A percentile compares a stretch with the other conserved stretches of the same genome.
phyloP scores from a whole-genome alignment of 2,888 invertebrate genomes.

The Iphiclides podalirius region DNA sequence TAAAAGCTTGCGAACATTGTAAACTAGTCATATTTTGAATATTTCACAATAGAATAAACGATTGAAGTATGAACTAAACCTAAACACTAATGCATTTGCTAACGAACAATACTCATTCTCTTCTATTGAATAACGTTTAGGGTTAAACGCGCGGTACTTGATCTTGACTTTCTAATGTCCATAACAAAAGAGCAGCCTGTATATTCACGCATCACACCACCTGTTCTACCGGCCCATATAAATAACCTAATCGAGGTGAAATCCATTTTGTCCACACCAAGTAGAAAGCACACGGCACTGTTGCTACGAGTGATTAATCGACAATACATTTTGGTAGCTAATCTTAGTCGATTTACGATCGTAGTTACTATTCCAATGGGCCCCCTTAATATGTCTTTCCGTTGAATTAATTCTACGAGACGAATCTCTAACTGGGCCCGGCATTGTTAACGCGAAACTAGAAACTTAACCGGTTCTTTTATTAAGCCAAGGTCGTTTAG shows the following conservation, averaged over 20 bases:
- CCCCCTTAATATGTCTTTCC: background rate
- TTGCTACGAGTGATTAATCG: slow-evolving; percentile 40
- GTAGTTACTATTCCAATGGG: slow-evolving; percentile 27
- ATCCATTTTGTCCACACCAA: slow-evolving; percentile 64
- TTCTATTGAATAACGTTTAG: no score
- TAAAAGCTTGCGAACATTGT: no score
- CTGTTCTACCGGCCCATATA: slow-evolving; percentile 59
- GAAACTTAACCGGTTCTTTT: slow-evolving; percentile 21
- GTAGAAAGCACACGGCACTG: slow-evolving; percentile 49
- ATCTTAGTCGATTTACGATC: slow-evolving; percentile 56
- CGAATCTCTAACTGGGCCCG: slow-evolving; percentile 28
- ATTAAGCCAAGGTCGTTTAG: slow-evolving; percentile 21
- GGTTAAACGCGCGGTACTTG: no score
- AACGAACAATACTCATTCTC: no score
- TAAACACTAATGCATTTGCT: no score
- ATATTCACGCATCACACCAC: slow-evolving; percentile 53
- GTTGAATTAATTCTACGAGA: slow-evolving; percentile 26
- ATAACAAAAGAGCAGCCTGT: slow-evolving; percentile 42
- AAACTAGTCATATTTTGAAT: no score
- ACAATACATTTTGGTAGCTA: slow-evolving; percentile 47
- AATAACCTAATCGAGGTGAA: slow-evolving; percentile 68
- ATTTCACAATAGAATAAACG: no score
- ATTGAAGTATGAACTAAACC: no score
- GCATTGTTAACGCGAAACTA: slow-evolving; percentile 33
- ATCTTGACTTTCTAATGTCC: slow-evolving; percentile 17